Base-by-base conservation (phyloP, 2,113 vertebrate genomes). In the Amphiprion percula region DNA sequence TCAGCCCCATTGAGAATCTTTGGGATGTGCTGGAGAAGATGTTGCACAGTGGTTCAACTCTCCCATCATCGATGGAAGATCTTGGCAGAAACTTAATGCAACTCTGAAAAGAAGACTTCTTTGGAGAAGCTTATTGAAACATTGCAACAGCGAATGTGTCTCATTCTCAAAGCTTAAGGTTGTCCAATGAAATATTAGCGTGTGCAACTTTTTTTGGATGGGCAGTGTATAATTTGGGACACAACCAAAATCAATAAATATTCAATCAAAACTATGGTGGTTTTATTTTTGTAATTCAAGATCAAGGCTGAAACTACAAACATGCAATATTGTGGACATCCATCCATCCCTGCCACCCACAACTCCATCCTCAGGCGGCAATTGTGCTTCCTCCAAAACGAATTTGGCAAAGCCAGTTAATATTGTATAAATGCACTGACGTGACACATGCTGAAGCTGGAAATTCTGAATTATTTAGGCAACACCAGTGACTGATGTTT, bases 321-420 rank as follows among this genome's bases (percentile, higher is more conserved):
- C 19, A 64, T 33, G 17, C 10, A 21, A 24, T 49, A 55, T 30
- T 11, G 6, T 10, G 19, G 12, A 63, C 50, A 74, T 30, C 23
- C 39, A 65, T 14, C 15, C 17, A 37, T 10, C 50, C 44, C 3
- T 37, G 50, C 41, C 50, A 46, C 23, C 55, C 49, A 61, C 24
- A 21, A 6, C 4, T 39, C 46, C 53, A 28, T 46, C 30, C 26
- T 66, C 47, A 58, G 28, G 23, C 44, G 52, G 64, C 26, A 19
- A 33, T 21, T 65, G 16, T 47, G 21, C 49, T 54, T 58, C 62
- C 44, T 53, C 46, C 6, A 52, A 68, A 72, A 62, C n/a, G 52
- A 16, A 47, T 64, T 28, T 59, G 59, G 28, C 49, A 68, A 56
- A 39, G 53, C 10, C 61, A 66, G 28, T 64, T 15, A 49, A 26